Evolutionary conservation across 2,113 vertebrate species (phyloP).

Genomic region (Tragelaphus buxtoni): DNA sequence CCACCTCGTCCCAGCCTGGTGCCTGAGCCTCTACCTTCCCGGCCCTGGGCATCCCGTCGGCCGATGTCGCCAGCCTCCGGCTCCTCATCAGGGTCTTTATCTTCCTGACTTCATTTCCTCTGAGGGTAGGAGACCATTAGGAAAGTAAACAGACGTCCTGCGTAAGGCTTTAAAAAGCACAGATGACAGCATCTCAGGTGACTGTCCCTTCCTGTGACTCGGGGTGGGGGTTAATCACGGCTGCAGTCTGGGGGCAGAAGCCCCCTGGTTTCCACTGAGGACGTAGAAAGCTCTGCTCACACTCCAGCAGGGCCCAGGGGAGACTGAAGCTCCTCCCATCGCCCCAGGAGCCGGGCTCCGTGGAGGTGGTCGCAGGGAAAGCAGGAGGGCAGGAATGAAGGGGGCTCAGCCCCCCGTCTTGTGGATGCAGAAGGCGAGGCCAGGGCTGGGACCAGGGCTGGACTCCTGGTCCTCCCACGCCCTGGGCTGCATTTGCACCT

Average conservation of each 20-base stretch:
- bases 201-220: too few species aligned
- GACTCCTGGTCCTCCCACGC: accelerated
- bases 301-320: background rate
- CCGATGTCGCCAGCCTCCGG: accelerated
- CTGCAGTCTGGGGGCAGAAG: background rate
- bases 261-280: accelerated
- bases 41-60: background rate
- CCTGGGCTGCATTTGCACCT: accelerated
- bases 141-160: accelerated
- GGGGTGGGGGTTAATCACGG: accelerated
- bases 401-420: accelerated
- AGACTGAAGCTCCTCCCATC: accelerated
- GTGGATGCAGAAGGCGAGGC: accelerated
- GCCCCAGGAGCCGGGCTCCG: background rate
- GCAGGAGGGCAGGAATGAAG: background rate
- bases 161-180: background rate
- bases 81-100: accelerated
- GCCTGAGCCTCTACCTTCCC: accelerated
- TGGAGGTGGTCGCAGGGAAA: accelerated
- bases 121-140: accelerated
- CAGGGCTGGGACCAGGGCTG: accelerated
- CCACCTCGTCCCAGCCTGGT: accelerated
- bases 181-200: background rate
- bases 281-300: background rate
- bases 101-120: background rate